Evolutionary conservation across 2,888 invertebrate species (phyloP), one percentile per base, ranked within the genome.

Genomic region (Agonopterix heracliana): DNA sequence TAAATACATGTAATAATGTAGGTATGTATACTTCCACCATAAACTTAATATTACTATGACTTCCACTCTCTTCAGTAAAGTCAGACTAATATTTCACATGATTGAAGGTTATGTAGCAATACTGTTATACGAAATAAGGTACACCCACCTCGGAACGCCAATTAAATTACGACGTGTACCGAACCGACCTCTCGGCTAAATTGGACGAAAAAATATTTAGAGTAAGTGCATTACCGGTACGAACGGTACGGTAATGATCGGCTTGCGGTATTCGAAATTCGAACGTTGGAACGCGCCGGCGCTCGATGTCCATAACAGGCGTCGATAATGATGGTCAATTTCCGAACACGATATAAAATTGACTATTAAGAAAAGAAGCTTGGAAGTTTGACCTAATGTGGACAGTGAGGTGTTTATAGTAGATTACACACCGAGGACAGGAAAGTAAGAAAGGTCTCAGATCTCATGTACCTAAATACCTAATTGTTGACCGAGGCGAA

Each of bases 261-360:
- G 36, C 10, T 36, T 36, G 36, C 36, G n/a, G 36, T 36, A 36
- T 36, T n/a, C 10, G n/a, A 36, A 36, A 36, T 36, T 38, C 38
- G 5, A 7, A 26, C 26, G 26, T 26, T 10, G 13, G 12, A 11
- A 11, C 66, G 68, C 60, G 62, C 52, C 50, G 57, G 62, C 62
- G 57, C 53, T 56, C 54, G 54, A 50, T 13, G 58, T 45, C 78
- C 73, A 65, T 78, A 76, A 76, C 65, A 66, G 72, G 67, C 56
- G 58, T 49, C 48, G 51, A 62, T 81, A 79, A 81, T 79, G 77
- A 76, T 69, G 71, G 70, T 64, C 73, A 78, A 76, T 79, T 80
- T 74, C 64, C 65, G 67, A 73, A 71, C 66, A 26, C 51, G 59
- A 56, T 17, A 38, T 14, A 45, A 10, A 9, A 41, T n/a, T 12